These are phyloP conservation scores for Dryas iulia DNA, from an alignment of 1,140 invertebrate species.

Conservation along the genomic window DNA sequence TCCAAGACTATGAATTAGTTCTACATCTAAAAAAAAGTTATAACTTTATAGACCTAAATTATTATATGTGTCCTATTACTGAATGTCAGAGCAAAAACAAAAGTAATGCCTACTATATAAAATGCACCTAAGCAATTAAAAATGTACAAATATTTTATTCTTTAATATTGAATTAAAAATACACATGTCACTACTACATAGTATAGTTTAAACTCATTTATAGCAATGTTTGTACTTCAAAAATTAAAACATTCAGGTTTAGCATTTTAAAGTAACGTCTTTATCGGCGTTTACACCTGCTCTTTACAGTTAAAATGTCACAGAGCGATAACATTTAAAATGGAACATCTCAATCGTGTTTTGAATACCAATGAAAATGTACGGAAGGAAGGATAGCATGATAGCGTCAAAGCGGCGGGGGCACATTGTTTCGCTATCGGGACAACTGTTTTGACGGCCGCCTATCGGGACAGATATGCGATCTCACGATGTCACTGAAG, in stretches of 20 bases:
- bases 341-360: slow-evolving; percentile 48
- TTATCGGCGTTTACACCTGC: slow-evolving; percentile 6
- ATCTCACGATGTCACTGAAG: slow-evolving; percentile 30
- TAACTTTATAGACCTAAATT: too few species aligned
- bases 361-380: slow-evolving; percentile 55
- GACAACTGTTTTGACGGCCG: slow-evolving; percentile 48
- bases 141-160: too few species aligned
- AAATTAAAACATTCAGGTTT: not conserved
- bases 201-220: too few species aligned
- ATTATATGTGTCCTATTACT: too few species aligned
- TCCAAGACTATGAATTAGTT: too few species aligned
- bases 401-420: slow-evolving; percentile 30
- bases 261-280: not conserved
- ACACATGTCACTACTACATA: too few species aligned
- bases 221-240: not conserved
- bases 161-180: too few species aligned
- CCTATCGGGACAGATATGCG: slow-evolving; percentile 42
- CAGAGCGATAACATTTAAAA: slow-evolving; percentile 20
- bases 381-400: slow-evolving; percentile 39
- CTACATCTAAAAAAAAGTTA: too few species aligned
- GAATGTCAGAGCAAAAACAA: too few species aligned
- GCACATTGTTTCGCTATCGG: slow-evolving; percentile 45
- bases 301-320: slow-evolving; percentile 18
- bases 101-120: too few species aligned
- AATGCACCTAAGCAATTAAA: too few species aligned